Percentiles rank a stretch among this genome's conserved stretches.
phyloP scores from a whole-genome alignment of 2,797 vertebrate genomes.

The Margarornis squamiger region DNA sequence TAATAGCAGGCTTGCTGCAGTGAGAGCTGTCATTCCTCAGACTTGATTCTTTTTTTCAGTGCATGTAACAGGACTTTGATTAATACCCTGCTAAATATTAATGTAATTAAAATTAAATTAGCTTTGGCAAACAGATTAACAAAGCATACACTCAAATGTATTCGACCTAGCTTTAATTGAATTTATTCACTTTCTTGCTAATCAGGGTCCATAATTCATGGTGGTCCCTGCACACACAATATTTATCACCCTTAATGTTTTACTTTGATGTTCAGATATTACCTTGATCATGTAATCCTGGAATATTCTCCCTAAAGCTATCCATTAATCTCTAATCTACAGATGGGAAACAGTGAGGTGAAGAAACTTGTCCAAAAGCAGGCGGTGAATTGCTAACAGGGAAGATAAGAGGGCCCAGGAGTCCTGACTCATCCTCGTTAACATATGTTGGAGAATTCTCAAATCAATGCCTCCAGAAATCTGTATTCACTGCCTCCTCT shows the following conservation, averaged over 20 bases:
- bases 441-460: constrained; percentile 44
- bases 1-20: constrained; percentile 43
- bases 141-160: constrained; percentile 56
- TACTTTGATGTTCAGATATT: background rate
- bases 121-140: constrained; percentile 70
- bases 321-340: constrained; percentile 32
- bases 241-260: constrained; percentile 45
- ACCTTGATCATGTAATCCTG: background rate
- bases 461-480: constrained; percentile 53
- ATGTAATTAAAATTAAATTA: constrained; percentile 71
- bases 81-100: constrained; percentile 58
- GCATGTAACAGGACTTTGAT: constrained; percentile 35
- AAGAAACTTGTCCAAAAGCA: constrained; percentile 35
- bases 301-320: constrained; percentile 36
- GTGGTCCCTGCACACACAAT: background rate
- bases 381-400: background rate
- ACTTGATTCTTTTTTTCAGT: constrained; percentile 28
- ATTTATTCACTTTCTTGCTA: constrained; percentile 64
- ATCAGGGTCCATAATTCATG: constrained; percentile 43
- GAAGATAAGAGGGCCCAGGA: constrained; percentile 54
- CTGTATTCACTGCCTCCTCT: constrained; percentile 18
- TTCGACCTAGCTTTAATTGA: constrained; percentile 55
- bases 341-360: constrained; percentile 36
- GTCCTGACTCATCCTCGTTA: constrained; percentile 53
- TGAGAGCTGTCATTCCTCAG: constrained; percentile 15